Evolutionary conservation across 2,797 vertebrate species (phyloP).

Genomic region (Mormyrus proboscirostris): DNA sequence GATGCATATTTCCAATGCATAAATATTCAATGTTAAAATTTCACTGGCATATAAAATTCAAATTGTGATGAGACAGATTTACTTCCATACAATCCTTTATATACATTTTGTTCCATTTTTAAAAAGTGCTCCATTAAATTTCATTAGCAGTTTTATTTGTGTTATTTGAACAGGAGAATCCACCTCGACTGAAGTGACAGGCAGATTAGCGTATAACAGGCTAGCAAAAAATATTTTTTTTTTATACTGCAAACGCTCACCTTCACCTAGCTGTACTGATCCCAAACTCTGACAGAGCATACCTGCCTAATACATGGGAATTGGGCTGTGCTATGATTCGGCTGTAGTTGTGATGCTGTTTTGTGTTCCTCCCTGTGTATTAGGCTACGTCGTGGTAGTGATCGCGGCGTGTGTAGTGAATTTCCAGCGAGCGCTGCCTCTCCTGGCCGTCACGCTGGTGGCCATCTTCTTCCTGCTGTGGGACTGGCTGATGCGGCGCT

Average conservation of each 20-base stretch:
- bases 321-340: background rate
- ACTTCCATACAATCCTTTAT: background rate
- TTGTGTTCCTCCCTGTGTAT: conserved; percentile 19
- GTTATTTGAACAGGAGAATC: background rate
- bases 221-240: background rate
- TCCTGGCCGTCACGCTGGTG: conserved; percentile 64
- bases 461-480: conserved; percentile 67
- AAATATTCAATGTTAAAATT: no score
- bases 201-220: background rate
- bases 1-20: no score
- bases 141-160: background rate
- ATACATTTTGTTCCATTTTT: background rate
- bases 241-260: background rate
- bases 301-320: background rate
- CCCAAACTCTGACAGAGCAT: background rate
- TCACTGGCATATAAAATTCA: no score
- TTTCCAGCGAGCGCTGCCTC: conserved; percentile 65
- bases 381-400: conserved; percentile 64
- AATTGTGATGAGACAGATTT: no score
- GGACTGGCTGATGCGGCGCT: conserved; percentile 66
- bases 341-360: background rate
- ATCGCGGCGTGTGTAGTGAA: conserved; percentile 69
- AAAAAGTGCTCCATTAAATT: background rate
- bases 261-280: background rate
- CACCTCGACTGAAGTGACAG: background rate